These are phyloP conservation scores for Halcyon senegalensis DNA, from an alignment of 2,113 vertebrate species.

Conservation along the genomic window DNA sequence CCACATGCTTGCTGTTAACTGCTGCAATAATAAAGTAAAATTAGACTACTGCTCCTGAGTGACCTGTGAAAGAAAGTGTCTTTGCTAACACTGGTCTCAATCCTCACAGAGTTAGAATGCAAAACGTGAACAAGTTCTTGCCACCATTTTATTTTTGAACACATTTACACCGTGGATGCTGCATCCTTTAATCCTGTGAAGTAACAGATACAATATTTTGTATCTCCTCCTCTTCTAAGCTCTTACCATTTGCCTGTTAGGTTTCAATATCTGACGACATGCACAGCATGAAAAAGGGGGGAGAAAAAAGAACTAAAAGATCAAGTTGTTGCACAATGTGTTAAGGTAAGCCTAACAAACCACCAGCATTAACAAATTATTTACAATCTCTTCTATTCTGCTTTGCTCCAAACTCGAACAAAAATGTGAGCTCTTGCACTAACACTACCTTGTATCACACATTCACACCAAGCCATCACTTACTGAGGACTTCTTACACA, in stretches of 20 bases:
- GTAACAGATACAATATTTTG: slow-evolving; percentile 53
- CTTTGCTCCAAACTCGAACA: background rate
- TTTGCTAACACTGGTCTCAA: slow-evolving; percentile 24
- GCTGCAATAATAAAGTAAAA: background rate
- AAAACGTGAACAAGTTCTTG: background rate
- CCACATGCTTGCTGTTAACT: background rate
- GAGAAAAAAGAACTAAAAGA: slow-evolving; percentile 74
- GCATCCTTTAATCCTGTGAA: slow-evolving; percentile 44
- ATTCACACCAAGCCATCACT: rapidly evolving
- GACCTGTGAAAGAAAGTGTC: slow-evolving; percentile 57
- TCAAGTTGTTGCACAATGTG: slow-evolving; percentile 34
- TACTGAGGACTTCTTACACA: background rate
- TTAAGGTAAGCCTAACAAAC: slow-evolving; percentile 1
- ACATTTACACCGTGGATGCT: slow-evolving; percentile 28
- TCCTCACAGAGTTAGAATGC: background rate
- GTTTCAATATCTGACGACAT: slow-evolving; percentile 91
- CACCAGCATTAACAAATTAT: background rate
- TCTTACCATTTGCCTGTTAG: slow-evolving; percentile 96
- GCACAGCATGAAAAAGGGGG: slow-evolving; percentile 82
- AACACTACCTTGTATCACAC: background rate
- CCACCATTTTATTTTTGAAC: slow-evolving; percentile 72
- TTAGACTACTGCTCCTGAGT: background rate
- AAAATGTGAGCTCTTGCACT: background rate
- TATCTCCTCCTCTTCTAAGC: slow-evolving; percentile 66
- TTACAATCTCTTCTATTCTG: background rate